phyloP scores from a whole-genome alignment of 1,140 invertebrate species.

The Chironomus tepperi region DNA sequence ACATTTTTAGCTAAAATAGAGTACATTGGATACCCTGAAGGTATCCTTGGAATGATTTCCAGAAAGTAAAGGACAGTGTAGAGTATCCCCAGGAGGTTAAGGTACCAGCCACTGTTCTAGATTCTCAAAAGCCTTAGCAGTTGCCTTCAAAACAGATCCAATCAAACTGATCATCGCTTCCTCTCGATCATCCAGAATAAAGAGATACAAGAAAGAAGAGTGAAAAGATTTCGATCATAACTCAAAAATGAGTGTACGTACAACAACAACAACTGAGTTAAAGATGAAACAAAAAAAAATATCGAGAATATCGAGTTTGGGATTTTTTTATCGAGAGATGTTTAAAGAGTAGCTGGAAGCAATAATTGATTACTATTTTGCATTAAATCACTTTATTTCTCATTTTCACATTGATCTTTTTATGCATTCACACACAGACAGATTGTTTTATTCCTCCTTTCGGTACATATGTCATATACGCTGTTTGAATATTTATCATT shows the following conservation, averaged over 20 bases:
- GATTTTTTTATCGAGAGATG: background rate
- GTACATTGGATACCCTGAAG: too few species aligned
- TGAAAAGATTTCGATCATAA: too few species aligned
- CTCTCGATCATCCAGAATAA: too few species aligned
- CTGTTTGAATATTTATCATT: slow-evolving; percentile 23
- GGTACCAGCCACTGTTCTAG: too few species aligned
- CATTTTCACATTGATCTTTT: background rate
- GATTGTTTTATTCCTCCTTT: background rate
- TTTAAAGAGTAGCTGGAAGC: slow-evolving; percentile 1
- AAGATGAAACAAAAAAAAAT: background rate
- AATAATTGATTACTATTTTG: slow-evolving; percentile 23
- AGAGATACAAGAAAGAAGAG: too few species aligned
- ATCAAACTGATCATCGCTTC: too few species aligned
- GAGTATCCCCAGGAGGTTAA: too few species aligned
- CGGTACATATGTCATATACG: slow-evolving; percentile 17
- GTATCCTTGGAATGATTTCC: too few species aligned
- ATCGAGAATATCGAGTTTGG: background rate
- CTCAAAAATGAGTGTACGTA: background rate
- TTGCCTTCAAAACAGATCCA: too few species aligned
- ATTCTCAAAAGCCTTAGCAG: too few species aligned
- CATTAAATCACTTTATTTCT: slow-evolving; percentile 10
- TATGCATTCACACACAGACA: background rate
- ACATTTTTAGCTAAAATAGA: too few species aligned
- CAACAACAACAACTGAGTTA: background rate
- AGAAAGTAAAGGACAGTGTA: too few species aligned